Conservation (phyloP, 2,888 invertebrate species). For the Cryptocephalus moraei region DNA sequence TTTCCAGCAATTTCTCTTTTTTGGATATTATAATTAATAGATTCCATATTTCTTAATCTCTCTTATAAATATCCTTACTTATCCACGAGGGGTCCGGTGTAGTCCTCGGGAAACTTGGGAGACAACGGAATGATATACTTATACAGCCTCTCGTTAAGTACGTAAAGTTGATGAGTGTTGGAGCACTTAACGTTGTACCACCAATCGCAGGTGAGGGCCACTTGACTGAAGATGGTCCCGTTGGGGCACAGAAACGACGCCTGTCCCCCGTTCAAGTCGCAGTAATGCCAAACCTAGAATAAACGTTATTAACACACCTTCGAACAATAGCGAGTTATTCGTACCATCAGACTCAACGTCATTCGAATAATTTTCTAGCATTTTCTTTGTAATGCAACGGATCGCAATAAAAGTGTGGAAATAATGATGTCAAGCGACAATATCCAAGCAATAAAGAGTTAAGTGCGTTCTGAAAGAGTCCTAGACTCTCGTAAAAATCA, state of each 20-base stretch:
- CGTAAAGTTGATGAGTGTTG: conserved; percentile 74
- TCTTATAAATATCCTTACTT: conserved; percentile 42
- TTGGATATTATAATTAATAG: too few relatives aligned
- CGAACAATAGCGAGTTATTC: too few relatives aligned
- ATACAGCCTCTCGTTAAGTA: conserved; percentile 78
- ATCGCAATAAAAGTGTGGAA: too few relatives aligned
- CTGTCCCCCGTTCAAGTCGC: conserved; percentile 82
- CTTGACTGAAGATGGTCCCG: conserved; percentile 84
- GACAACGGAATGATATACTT: conserved; percentile 78
- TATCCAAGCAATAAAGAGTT: too few relatives aligned
- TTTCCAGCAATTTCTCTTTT: too few relatives aligned
- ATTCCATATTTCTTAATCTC: too few relatives aligned
- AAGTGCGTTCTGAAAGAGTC: too few relatives aligned
- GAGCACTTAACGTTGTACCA: conserved; percentile 87
- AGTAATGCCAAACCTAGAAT: conserved; percentile 83
- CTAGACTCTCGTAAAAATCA: too few relatives aligned
- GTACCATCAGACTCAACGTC: too few relatives aligned
- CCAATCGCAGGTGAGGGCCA: conserved; percentile 83
- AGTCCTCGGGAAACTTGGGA: conserved; percentile 85
- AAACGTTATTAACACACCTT: neutral
- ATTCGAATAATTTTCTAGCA: too few relatives aligned
- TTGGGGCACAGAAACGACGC: conserved; percentile 77
- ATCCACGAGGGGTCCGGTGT: conserved; percentile 78
- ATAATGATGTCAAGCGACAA: too few relatives aligned
- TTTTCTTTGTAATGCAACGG: too few relatives aligned